Conservation (phyloP, 2,797 vertebrate species). For the Bothrops alternatus region DNA sequence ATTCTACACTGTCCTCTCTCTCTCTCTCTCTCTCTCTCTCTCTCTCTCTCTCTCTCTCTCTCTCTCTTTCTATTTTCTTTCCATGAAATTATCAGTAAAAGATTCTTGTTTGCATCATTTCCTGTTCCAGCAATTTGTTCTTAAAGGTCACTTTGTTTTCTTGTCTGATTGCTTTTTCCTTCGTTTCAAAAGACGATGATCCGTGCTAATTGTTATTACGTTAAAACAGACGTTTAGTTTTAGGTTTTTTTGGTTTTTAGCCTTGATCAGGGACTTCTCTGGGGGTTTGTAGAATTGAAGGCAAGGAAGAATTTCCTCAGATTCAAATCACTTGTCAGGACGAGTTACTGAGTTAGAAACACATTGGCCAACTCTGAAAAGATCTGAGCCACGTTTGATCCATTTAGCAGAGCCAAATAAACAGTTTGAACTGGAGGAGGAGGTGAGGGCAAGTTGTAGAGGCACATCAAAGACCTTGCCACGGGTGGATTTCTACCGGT, state of each 20-base stretch:
- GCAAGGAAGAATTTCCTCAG: background rate
- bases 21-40: background rate
- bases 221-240: conserved; percentile 41
- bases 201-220: background rate
- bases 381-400: background rate
- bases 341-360: background rate
- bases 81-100: background rate
- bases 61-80: background rate
- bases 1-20: background rate
- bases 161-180: background rate
- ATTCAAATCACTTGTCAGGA: background rate
- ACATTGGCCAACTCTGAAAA: background rate
- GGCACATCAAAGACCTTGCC: background rate
- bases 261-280: background rate
- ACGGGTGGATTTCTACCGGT: background rate
- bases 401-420: background rate
- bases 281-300: background rate
- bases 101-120: background rate
- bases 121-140: background rate
- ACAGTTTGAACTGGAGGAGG: background rate
- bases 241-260: background rate
- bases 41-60: too few relatives aligned
- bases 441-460: background rate
- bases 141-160: background rate
- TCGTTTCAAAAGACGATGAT: background rate